Base-by-base conservation (phyloP, 2,888 invertebrate genomes). In the Cabera pusaria region DNA sequence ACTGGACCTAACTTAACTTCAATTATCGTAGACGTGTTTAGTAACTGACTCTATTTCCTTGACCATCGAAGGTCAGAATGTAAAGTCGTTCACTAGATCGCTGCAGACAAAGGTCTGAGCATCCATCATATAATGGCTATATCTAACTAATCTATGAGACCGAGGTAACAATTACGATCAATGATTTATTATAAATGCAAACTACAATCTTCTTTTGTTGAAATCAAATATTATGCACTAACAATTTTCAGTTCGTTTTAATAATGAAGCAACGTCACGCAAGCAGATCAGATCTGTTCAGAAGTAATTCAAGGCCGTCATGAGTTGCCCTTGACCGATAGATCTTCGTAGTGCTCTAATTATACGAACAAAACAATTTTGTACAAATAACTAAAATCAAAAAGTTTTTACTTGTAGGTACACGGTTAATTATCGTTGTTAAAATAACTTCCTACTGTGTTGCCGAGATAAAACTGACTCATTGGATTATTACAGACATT, bases 51-150 rank as follows among this genome's bases (percentile, higher is more conserved):
- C 75, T 79, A 80, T 80, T 85, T 83, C 85, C 84, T 81, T 82
- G 80, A 78, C 75, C 75, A 59, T 65, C 60, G 82, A 82, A 86
- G 82, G 83, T 84, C 80, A 67, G 68, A 71, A 74, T 73, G 72
- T 72, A 61, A 67, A 64, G 67, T 74, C 80, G 75, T 80, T 80
- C 80, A 76, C 77, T 64, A 49, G 57, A 48, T 46, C 52, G 54
- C 51, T 59, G 57, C 62, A 68, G 60, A 60, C 55, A 57, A 62
- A 46, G 65, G 65, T 18, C 6, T 19, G 17, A 33, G 14, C 62
- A 58, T 68, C 55, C 61, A 61, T 64, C 57, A 60, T 59, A 54
- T 59, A 55, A 56, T 58, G 52, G 46, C n/a, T n/a, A n/a, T n/a
- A 22, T 21, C 23, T 14, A 25, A 21, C n/a, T 16, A 34, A 14